A percentile compares a stretch with the other conserved stretches of the same genome.
These are phyloP conservation scores for Entomobrya proxima DNA, from an alignment of 2,888 invertebrate species.

Conservation along the genomic window DNA sequence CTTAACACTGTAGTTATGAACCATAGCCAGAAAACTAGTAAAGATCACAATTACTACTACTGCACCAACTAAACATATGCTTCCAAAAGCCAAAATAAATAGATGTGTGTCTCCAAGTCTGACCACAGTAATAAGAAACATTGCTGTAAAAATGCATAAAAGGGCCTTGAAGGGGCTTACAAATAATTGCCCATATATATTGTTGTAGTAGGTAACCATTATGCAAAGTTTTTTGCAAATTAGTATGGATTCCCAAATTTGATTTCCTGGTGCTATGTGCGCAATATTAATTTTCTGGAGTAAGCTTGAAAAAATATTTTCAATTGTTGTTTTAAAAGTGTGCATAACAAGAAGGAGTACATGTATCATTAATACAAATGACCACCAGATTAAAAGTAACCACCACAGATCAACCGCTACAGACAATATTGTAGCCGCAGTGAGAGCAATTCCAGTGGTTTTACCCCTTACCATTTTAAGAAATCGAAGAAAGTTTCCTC, in stretches of 20 bases:
- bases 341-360: background rate
- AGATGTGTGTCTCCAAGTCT: background rate
- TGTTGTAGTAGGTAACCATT: background rate
- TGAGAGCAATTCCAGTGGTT: background rate
- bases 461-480: no score
- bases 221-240: background rate
- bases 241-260: background rate
- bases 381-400: background rate
- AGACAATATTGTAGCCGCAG: background rate
- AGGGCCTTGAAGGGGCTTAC: background rate
- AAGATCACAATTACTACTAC: background rate
- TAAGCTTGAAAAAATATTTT: background rate
- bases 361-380: background rate
- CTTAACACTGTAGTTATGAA: background rate
- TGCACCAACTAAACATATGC: no score
- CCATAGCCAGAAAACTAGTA: constrained; percentile 12
- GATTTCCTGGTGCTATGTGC: background rate
- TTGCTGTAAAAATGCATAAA: background rate
- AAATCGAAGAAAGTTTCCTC: background rate
- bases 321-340: background rate
- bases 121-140: background rate
- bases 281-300: background rate
- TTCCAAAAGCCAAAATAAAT: background rate
- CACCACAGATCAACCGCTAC: background rate
- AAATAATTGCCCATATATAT: background rate